A percentile compares a stretch with the other conserved stretches of the same genome.
phyloP scores from a whole-genome alignment of 2,888 invertebrate genomes.

The Lasioglossum figueresi region DNA sequence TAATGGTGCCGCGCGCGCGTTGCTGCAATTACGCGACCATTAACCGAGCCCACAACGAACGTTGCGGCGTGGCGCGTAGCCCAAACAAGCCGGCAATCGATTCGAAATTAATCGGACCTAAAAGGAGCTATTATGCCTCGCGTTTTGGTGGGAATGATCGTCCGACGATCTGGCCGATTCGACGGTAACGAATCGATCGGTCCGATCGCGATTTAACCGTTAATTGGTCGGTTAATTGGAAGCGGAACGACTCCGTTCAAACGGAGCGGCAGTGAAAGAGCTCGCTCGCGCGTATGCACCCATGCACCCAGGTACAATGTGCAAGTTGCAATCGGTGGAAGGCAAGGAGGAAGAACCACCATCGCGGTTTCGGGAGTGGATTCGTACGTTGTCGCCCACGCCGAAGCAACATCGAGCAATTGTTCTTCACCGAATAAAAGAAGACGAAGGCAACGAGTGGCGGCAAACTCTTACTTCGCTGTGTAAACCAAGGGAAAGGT shows the following conservation, averaged over 20 bases:
- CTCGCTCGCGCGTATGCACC: neutral
- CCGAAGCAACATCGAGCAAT: neutral
- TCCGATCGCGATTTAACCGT: conserved; percentile 11
- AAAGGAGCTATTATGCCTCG: conserved; percentile 41
- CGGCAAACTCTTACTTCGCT: no score
- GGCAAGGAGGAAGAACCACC: neutral
- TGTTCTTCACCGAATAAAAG: no score
- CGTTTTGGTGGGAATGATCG: conserved; percentile 4
- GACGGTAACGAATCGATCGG: conserved; percentile 14
- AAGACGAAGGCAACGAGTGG: neutral
- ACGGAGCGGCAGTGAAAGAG: neutral
- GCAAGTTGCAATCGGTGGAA: neutral
- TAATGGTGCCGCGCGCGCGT: conserved; percentile 1
- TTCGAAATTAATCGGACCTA: conserved; percentile 40
- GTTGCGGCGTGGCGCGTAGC: conserved; percentile 12
- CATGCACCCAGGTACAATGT: neutral
- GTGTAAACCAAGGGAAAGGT: no score
- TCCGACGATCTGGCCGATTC: conserved; percentile 18
- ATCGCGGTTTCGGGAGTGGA: neutral
- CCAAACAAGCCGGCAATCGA: conserved; percentile 18
- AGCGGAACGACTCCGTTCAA: neutral
- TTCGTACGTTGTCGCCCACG: neutral
- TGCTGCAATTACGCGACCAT: conserved; percentile 36
- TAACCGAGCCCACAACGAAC: conserved; percentile 29
- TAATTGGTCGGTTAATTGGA: conserved; percentile 17